Percentiles rank a stretch among this genome's conserved stretches.
phyloP scores from a whole-genome alignment of 2,113 vertebrate genomes.

The Tychaedon coryphoeus region DNA sequence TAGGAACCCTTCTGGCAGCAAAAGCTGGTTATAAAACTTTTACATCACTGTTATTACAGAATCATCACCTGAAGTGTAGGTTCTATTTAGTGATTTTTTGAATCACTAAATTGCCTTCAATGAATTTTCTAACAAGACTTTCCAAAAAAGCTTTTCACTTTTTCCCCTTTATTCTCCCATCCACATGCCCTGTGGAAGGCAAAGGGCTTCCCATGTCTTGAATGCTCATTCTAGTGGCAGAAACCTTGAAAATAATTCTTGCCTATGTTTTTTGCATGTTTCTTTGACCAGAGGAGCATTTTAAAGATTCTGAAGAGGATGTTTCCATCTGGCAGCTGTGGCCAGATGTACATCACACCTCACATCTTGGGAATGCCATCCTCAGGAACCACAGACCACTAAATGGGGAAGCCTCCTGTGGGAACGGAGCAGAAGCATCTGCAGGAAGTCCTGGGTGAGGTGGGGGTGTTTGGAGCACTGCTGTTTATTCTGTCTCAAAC shows the following conservation, averaged over 20 bases:
- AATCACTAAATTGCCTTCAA: neutral
- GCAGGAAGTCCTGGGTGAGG: neutral
- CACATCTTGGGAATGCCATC: neutral
- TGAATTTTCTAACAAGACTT: neutral
- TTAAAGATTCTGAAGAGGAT: neutral
- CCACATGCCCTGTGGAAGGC: neutral
- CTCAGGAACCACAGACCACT: neutral
- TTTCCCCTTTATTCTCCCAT: neutral
- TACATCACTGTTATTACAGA: constrained; percentile 25
- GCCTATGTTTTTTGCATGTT: neutral
- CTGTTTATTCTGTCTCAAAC: neutral
- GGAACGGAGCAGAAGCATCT: neutral
- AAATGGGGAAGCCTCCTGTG: neutral
- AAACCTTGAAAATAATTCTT: neutral
- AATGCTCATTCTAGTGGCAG: neutral
- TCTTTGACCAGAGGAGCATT: neutral
- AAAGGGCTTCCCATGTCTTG: neutral
- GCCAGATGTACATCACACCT: neutral
- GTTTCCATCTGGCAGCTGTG: neutral
- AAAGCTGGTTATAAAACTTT: constrained; percentile 57
- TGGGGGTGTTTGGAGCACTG: neutral
- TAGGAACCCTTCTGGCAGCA: constrained; percentile 37
- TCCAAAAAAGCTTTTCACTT: neutral
- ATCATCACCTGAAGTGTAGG: constrained; percentile 11
- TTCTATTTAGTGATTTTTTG: constrained; percentile 15